Evolutionary conservation across 2,113 vertebrate genomes (phyloP).

Genomic region (Proteles cristata): DNA sequence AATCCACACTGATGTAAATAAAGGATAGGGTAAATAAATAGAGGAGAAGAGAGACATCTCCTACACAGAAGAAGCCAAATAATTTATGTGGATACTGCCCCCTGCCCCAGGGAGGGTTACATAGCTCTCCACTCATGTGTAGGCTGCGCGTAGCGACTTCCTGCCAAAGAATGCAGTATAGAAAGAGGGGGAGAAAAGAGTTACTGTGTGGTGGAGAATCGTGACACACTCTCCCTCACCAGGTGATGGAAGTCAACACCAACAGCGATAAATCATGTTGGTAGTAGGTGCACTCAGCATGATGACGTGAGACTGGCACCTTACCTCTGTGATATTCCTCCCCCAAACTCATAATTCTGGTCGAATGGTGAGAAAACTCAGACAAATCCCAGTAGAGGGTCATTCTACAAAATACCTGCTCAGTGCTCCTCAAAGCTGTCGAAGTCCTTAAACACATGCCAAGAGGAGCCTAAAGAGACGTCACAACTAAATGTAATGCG

Average conservation of each 20-base stretch:
- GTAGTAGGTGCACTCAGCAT: not conserved
- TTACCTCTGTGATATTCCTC: not conserved
- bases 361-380: not conserved
- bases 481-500: not conserved
- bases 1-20: not conserved
- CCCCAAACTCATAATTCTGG: not conserved
- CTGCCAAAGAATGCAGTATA: not conserved
- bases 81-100: too few species aligned
- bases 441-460: not conserved
- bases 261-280: not conserved
- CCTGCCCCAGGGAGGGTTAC: not conserved
- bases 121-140: fast-evolving
- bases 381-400: not conserved
- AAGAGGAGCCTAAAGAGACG: not conserved
- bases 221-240: not conserved
- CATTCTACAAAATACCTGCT: not conserved
- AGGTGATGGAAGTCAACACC: not conserved
- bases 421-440: not conserved
- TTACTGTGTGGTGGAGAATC: not conserved
- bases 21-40: not conserved
- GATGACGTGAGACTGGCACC: not conserved
- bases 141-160: not conserved
- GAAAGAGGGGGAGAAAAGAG: not conserved
- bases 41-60: not conserved
- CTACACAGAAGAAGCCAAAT: not conserved